Evolutionary conservation across 2,113 vertebrate genomes (phyloP).

Genomic region (Panthera uncia): DNA sequence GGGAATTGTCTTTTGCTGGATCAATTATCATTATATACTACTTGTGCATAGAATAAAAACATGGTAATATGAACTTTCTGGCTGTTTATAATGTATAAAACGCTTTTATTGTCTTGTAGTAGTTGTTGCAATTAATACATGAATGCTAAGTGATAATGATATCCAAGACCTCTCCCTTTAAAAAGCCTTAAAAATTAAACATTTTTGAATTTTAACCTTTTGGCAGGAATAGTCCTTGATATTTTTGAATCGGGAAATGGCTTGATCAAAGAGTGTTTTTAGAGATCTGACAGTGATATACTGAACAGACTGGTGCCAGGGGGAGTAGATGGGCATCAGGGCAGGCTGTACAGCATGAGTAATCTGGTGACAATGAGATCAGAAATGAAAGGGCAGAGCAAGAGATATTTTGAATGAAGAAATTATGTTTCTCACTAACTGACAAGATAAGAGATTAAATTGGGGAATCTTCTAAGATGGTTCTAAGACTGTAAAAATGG

Average conservation of each 20-base stretch:
- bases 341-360: not conserved
- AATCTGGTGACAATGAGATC: not conserved
- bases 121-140: not conserved
- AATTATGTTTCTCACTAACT: not conserved
- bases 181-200: not conserved
- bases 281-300: not conserved
- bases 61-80: not conserved
- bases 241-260: not conserved
- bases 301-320: not conserved
- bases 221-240: not conserved
- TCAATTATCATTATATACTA: not conserved
- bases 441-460: not conserved
- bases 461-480: not conserved
- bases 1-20: not conserved
- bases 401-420: conserved; percentile 13
- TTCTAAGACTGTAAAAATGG: not conserved
- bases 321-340: not conserved
- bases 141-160: not conserved
- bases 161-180: not conserved
- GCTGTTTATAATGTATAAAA: not conserved
- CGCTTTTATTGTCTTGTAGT: not conserved
- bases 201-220: not conserved
- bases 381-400: not conserved
- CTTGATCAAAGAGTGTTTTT: not conserved
- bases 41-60: not conserved